These are phyloP conservation scores for Ametastegia equiseti DNA, from an alignment of 2,888 invertebrate species.

Conservation along the genomic window DNA sequence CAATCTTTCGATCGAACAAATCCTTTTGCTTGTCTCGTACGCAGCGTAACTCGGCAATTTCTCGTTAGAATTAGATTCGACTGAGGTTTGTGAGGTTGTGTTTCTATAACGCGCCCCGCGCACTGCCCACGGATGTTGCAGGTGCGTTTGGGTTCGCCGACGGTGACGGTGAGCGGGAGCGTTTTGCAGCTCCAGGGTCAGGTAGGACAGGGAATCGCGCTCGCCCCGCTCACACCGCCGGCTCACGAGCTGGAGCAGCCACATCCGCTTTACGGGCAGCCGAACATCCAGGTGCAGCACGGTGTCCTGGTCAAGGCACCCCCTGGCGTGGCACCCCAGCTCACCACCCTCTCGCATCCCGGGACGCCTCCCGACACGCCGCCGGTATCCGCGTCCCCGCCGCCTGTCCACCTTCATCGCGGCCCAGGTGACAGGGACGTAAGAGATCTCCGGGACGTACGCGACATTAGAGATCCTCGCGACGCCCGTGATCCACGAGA, in stretches of 20 bases:
- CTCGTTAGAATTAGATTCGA: no score
- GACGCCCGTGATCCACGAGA: constrained; percentile 18
- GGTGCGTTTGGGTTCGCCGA: constrained; percentile 70
- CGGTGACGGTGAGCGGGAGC: constrained; percentile 70
- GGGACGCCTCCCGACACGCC: constrained; percentile 93
- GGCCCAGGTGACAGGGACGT: constrained; percentile 68
- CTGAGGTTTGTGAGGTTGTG: no score
- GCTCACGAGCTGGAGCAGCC: constrained; percentile 78
- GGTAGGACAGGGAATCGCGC: constrained; percentile 63
- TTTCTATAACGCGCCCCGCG: constrained; percentile 41
- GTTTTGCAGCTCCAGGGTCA: constrained; percentile 67
- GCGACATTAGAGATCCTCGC: constrained; percentile 54
- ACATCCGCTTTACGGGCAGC: constrained; percentile 71
- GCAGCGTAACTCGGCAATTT: no score
- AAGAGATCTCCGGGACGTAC: constrained; percentile 66
- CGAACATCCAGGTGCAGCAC: constrained; percentile 71
- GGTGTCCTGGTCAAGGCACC: constrained; percentile 74
- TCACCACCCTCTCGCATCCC: constrained; percentile 78
- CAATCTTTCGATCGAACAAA: no score
- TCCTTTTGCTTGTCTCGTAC: no score
- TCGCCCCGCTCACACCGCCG: constrained; percentile 80
- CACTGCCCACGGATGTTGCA: constrained; percentile 56
- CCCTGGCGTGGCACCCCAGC: constrained; percentile 68
- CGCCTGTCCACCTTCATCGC: constrained; percentile 64
- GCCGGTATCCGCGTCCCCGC: constrained; percentile 74